Conservation (phyloP, 1,140 invertebrate species). For the Oscheius sp. region DNA sequence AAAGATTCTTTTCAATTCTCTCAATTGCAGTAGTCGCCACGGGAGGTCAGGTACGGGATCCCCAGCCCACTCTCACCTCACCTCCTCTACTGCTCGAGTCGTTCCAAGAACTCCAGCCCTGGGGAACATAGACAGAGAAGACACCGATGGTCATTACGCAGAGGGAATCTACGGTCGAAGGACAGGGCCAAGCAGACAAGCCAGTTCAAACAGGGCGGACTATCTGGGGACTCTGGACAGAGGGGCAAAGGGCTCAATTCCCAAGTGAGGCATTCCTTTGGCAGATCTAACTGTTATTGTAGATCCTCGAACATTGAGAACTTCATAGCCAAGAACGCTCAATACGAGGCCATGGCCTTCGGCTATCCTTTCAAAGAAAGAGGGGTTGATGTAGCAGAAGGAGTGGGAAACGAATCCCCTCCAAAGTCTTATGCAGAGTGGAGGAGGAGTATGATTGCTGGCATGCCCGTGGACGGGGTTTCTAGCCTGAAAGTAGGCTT, state of each 20-base stretch:
- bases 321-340: background rate
- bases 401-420: background rate
- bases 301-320: background rate
- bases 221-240: slow-evolving; percentile 7
- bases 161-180: background rate
- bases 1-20: background rate
- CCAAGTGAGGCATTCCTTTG: background rate
- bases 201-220: background rate
- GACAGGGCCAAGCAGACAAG: slow-evolving; percentile 5
- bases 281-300: background rate
- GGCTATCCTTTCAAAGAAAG: background rate
- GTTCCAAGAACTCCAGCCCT: background rate
- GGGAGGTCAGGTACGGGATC: background rate
- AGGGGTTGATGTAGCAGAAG: background rate
- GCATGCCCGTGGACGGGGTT: background rate
- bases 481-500: background rate
- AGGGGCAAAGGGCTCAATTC: background rate
- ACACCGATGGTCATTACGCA: background rate
- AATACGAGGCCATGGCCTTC: background rate
- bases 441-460: slow-evolving; percentile 10
- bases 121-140: slow-evolving; percentile 5
- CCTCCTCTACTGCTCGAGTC: background rate
- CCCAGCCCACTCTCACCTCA: background rate
- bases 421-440: slow-evolving; percentile 14
- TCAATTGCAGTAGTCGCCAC: background rate